A percentile compares a stretch with the other conserved stretches of the same genome.
Conservation (phyloP, 2,113 vertebrate species). For the Entosphenus tridentatus region DNA sequence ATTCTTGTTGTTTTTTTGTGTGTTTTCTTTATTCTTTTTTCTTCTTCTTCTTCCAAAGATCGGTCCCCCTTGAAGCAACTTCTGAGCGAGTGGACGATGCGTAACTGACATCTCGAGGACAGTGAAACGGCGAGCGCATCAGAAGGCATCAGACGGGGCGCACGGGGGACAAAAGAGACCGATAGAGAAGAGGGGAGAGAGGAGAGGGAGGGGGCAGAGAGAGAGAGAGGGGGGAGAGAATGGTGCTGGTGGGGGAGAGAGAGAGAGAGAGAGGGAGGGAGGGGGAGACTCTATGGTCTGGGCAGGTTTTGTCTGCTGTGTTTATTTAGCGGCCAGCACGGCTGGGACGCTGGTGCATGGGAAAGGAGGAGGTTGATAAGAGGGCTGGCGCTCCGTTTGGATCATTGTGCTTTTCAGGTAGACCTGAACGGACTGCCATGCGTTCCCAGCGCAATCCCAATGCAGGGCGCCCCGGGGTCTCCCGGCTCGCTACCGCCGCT, state of each 20-base stretch:
- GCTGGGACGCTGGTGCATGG: constrained; percentile 1
- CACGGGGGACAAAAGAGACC: no score
- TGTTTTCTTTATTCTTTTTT: background rate
- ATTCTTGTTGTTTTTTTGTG: background rate
- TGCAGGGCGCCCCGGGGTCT: background rate
- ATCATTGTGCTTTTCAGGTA: constrained; percentile 5
- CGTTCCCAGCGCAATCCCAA: constrained; percentile 1
- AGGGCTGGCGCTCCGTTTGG: background rate
- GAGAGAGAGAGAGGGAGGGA: background rate
- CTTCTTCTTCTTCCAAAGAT: background rate
- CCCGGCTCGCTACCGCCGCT: no score
- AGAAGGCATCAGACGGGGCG: constrained; percentile 5
- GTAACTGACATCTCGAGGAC: constrained; percentile 5
- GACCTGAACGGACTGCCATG: constrained; percentile 3
- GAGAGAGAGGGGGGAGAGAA: no score
- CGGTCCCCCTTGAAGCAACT: constrained; percentile 1
- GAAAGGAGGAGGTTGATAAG: constrained; percentile 5
- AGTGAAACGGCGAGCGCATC: constrained; percentile 1
- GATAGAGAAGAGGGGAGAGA: no score
- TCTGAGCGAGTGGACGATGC: background rate
- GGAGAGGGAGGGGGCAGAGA: no score
- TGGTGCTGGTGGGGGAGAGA: no score
- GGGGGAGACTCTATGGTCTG: background rate
- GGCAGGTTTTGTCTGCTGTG: constrained; percentile 6
- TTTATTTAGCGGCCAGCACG: constrained; percentile 2